Percentiles rank a stretch among this genome's conserved stretches.
phyloP scores from a whole-genome alignment of 2,888 invertebrate species.

The Hirudinaria manillensis region DNA sequence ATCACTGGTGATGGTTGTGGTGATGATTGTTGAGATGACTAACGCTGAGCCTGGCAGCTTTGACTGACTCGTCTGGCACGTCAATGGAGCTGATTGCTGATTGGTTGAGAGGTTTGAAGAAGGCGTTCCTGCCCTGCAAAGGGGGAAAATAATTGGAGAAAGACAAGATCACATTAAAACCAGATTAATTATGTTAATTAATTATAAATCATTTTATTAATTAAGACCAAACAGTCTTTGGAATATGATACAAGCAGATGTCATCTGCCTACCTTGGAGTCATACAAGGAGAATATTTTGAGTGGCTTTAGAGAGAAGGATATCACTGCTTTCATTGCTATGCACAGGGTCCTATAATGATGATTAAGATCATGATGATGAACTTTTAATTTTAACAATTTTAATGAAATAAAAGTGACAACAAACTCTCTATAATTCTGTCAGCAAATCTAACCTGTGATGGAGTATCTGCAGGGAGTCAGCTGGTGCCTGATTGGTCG shows the following conservation, averaged over 20 bases:
- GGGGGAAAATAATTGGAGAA: neutral
- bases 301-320: constrained; percentile 66
- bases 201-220: neutral
- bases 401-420: neutral
- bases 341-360: constrained; percentile 73
- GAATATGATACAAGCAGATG: too few species aligned
- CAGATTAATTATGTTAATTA: neutral
- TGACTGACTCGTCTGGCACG: constrained; percentile 66
- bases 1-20: neutral
- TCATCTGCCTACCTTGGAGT: constrained; percentile 61
- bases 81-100: constrained; percentile 62
- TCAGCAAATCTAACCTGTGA: neutral
- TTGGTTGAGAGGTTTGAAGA: constrained; percentile 54
- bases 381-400: constrained; percentile 48
- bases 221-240: neutral
- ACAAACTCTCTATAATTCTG: neutral
- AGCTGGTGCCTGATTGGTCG: constrained; percentile 69
- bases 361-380: constrained; percentile 47
- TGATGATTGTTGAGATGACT: neutral
- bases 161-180: neutral
- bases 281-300: constrained; percentile 72
- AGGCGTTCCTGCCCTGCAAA: constrained; percentile 50
- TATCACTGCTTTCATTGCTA: constrained; percentile 72
- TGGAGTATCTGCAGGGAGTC: neutral
- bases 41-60: constrained; percentile 61